A percentile compares a stretch with the other conserved stretches of the same genome.
Evolutionary conservation across 2,113 vertebrate species (phyloP).

Genomic region (Acrocephalus kingi): DNA sequence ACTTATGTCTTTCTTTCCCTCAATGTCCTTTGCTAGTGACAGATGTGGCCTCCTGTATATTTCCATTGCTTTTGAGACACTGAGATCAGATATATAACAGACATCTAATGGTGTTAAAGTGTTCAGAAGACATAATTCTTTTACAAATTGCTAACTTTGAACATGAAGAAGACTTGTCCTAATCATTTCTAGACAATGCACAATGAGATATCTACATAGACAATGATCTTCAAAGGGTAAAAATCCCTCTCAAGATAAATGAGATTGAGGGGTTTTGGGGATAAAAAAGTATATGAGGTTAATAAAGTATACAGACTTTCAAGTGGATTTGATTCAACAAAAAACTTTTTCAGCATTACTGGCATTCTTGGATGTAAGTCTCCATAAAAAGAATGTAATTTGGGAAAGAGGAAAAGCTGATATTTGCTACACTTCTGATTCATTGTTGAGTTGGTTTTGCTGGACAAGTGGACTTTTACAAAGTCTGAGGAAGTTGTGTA

Average conservation of each 20-base stretch:
- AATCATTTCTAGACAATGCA: background rate
- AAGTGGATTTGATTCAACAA: background rate
- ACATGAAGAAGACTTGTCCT: background rate
- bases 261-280: background rate
- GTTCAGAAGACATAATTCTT: background rate
- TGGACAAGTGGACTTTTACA: background rate
- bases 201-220: background rate
- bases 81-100: background rate
- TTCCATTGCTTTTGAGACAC: background rate
- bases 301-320: background rate
- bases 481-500: background rate
- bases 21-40: background rate
- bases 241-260: background rate
- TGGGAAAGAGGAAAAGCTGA: background rate
- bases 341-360: background rate
- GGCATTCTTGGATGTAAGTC: background rate
- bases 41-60: background rate
- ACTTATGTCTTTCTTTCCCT: background rate
- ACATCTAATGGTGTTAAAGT: background rate
- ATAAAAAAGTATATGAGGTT: background rate
- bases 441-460: background rate
- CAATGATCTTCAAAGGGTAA: background rate
- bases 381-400: background rate
- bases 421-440: background rate
- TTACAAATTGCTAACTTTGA: background rate